Base-by-base conservation (phyloP, 2,888 invertebrate genomes). In the Habroteleia sp. region DNA sequence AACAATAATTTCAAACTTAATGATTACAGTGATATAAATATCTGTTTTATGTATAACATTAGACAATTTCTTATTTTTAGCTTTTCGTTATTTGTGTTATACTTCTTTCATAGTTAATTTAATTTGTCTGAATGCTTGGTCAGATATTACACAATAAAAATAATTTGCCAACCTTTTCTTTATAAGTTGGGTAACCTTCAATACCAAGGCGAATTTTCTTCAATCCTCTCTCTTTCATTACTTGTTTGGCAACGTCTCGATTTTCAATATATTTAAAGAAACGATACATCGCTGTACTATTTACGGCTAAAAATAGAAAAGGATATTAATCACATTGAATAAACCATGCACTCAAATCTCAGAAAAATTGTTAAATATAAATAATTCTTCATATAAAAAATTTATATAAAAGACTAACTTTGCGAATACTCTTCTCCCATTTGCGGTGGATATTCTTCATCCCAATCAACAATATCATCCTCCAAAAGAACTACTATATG, bases 231-330 rank as follows among this genome's bases (percentile, higher is more conserved):
- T 99, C 99, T 86, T 99, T 99, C 92, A 99, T 93, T 16, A 99
- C 99, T 88, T 97, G 97, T 85, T 99, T 99, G 3, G 99, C 99
- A 3, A 99, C 99, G 88, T 99, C 99, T 50, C 99, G 91, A 87
- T 99, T 99, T 89, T 99, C 99, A 76, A 99, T 98, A 89, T 99
- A 99, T 88, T 99, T 99, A 91, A 99, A 99, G 91, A 99, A 99
- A 79, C 98, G 92, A 88, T 98, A 97, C 92, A 99, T 94, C 33
- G 96, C 95, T 2, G 98, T 98, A 84, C 96, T 97, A 85, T 96
- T 94, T 42, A 99, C 96, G 66, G 98, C 94, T 94, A 87, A n/a
- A 90, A 89, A 7, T 33, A 10, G n/a, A n/a, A 33, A 11, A 5
- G 27, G 4, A 3, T 20, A 20, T 20, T 20, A 20, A 20, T 3